Evolutionary conservation across 2,113 vertebrate genomes (phyloP), one percentile per base, ranked within the genome.

Genomic region (Taxidea taxus): DNA sequence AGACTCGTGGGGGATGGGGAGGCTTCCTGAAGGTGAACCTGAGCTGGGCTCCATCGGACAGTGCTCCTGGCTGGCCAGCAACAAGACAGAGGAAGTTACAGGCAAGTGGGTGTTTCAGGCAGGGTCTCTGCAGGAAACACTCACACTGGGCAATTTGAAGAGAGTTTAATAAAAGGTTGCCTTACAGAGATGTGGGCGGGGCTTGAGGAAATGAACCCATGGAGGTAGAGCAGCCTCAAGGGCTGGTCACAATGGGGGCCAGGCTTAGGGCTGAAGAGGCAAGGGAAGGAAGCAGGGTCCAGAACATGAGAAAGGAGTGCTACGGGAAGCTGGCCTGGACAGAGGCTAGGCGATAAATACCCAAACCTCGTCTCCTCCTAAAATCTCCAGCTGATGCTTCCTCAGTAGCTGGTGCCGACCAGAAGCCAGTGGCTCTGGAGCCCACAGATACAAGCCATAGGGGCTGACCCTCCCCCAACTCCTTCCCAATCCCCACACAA

Each of bases 101-200:
- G 42, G 34, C 75, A 51, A 34, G 54, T 44, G 42, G 31, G 39
- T 42, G 15, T 5, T 13, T 42, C 13, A 77, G 49, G 72, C 75
- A 93, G 90, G 39, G n/a, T 60, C 18, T 72, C 91, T 60, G 20
- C 54, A 96, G 87, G 60, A 83, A 83, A 90, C 2, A 60, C 10
- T 62, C 58, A 20, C 34, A 70, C 31, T 27, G 56, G 82, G 77
- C 47, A 34, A 80, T 49, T 7, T 47, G 20, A 39, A n/a, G 74
- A 83, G 25, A 78, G 25, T 72, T 83, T 77, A 87, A 58, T 58
- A 49, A 91, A 66, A 13, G 37, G 4, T 20, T n/a, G 72, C 1
- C 51, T 88, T 74, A 92, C n/a, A 70, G 91, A 81, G 25, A 74
- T 37, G n/a, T 60, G 42, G 58, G 31, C 10, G 51, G 58, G 80